Conservation (phyloP, 2,888 invertebrate species). For the Unio pictorum region DNA sequence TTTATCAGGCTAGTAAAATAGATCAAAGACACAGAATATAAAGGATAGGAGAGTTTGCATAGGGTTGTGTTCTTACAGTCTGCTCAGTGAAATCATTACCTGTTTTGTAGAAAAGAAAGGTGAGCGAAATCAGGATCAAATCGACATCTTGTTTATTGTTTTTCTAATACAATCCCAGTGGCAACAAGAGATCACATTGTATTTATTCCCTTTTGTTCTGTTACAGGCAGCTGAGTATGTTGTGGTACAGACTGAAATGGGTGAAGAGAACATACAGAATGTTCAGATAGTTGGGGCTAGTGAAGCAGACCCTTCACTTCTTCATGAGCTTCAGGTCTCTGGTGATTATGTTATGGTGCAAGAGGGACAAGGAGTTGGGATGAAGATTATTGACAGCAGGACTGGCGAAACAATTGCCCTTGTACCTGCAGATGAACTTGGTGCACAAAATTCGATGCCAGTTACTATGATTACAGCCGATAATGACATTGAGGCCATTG, state of each 20-base stretch:
- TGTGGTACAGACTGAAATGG: conserved; percentile 77
- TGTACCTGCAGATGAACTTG: conserved; percentile 12
- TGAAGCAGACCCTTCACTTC: conserved; percentile 33
- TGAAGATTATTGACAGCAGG: conserved; percentile 48
- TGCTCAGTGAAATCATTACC: too few species aligned
- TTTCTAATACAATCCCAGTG: background rate
- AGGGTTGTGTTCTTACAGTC: too few species aligned
- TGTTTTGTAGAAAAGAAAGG: too few species aligned
- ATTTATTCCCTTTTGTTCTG: conserved; percentile 4
- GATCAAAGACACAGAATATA: too few species aligned
- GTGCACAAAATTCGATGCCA: too few species aligned
- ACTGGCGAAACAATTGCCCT: conserved; percentile 49
- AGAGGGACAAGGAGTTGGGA: conserved; percentile 27
- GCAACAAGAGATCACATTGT: background rate
- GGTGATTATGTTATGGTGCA: conserved; percentile 40
- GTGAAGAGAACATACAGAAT: conserved; percentile 40
- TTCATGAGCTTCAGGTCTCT: conserved; percentile 41
- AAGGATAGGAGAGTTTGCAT: too few species aligned
- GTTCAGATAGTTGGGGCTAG: conserved; percentile 49
- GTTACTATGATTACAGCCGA: conserved; percentile 8
- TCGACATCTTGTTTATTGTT: too few species aligned
- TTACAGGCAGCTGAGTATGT: conserved; percentile 87
- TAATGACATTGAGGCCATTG: conserved; percentile 31
- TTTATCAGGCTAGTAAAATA: background rate
- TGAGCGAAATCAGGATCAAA: too few species aligned